These are phyloP conservation scores for Luperina testacea DNA, from an alignment of 2,888 invertebrate species.

Conservation along the genomic window DNA sequence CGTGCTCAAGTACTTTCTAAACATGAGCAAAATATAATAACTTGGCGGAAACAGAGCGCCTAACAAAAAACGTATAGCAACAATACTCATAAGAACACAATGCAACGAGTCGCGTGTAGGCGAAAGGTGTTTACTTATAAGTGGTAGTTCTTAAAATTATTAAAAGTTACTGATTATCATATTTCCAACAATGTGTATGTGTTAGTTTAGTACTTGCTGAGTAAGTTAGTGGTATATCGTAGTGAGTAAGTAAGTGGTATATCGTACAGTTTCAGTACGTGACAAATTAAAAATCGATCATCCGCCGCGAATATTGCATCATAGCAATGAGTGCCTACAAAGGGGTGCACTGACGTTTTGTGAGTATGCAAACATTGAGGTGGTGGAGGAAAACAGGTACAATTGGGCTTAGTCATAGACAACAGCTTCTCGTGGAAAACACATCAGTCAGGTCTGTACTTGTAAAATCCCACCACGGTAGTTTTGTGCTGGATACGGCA, in stretches of 20 bases:
- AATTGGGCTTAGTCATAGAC: background rate
- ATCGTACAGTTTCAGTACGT: background rate
- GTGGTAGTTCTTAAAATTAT: too few relatives aligned
- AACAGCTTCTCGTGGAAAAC: background rate
- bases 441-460: background rate
- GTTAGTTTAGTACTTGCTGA: background rate
- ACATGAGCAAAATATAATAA: background rate
- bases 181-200: background rate
- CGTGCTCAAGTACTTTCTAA: background rate
- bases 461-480: background rate
- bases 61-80: conserved; percentile 5
- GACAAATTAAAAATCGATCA: background rate
- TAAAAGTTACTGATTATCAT: background rate
- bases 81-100: background rate
- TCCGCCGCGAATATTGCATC: background rate
- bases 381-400: background rate
- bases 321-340: background rate
- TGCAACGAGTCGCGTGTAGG: background rate
- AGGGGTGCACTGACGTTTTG: background rate
- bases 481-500: background rate
- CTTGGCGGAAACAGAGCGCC: background rate
- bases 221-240: background rate
- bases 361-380: background rate
- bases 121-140: background rate
- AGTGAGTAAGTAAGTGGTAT: background rate